Evolutionary conservation across 1,140 invertebrate genomes (phyloP), one percentile per base, ranked within the genome.

Genomic region (Agrypnia vestita): DNA sequence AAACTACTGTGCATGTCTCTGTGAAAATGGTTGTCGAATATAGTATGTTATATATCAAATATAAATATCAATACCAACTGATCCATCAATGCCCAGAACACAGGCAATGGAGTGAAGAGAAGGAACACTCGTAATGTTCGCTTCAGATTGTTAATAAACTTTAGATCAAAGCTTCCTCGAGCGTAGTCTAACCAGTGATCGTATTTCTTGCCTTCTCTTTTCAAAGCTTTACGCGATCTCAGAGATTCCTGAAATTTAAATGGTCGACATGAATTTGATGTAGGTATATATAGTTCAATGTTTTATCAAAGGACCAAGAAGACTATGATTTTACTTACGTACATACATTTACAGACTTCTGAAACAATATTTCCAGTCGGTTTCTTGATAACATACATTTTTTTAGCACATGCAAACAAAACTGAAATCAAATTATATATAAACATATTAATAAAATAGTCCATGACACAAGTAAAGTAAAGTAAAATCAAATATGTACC

Each of bases 21-120:
- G n/a, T n/a, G n/a, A n/a, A n/a, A n/a, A n/a, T n/a, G n/a, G n/a
- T n/a, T n/a, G n/a, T n/a, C n/a, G n/a, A n/a, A n/a, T n/a, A n/a
- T n/a, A n/a, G n/a, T n/a, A n/a, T n/a, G n/a, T n/a, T n/a, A n/a
- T n/a, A n/a, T n/a, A n/a, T n/a, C n/a, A n/a, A n/a, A n/a, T n/a
- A n/a, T n/a, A n/a, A n/a, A n/a, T n/a, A n/a, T n/a, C n/a, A n/a
- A n/a, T 86, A 93, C 93, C 90, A 96, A 93, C 86, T 97, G 95
- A 86, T 96, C 95, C 84, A 94, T 94, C 0, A 99, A 88, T 0
- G 97, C 93, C 97, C 97, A 98, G 86, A 97, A 98, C 3, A 98
- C 86, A 9, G 97, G 96, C 1, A 97, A 84, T 0, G 97, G 96
- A 35, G 96, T 85, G 85, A 95, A 98, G 15, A 98, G 86, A 51